Conservation (phyloP, 1,140 invertebrate species). For the Lerema accius region DNA sequence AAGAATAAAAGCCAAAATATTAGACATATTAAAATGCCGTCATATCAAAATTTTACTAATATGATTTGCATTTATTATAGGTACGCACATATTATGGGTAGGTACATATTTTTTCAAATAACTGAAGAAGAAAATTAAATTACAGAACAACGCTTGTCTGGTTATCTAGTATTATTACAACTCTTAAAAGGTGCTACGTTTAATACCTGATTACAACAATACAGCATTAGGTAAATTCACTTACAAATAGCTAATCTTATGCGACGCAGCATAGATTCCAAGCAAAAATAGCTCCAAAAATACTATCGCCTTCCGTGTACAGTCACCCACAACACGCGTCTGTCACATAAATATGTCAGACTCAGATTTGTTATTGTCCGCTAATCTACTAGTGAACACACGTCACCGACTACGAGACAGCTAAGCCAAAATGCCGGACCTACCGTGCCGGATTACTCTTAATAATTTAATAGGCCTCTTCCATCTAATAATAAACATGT, state of each 20-base stretch:
- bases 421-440: conserved; percentile 70
- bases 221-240: too few species aligned
- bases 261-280: background rate
- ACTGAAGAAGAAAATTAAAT: too few species aligned
- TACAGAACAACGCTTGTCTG: too few species aligned
- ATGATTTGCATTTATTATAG: too few species aligned
- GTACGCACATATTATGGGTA: too few species aligned
- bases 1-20: background rate
- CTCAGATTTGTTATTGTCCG: conserved; percentile 62
- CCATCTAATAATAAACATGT: conserved; percentile 80
- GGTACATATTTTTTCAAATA: too few species aligned
- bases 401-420: conserved; percentile 53
- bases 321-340: conserved; percentile 34
- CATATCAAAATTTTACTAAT: too few species aligned
- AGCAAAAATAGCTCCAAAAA: conserved; percentile 30
- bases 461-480: conserved; percentile 79
- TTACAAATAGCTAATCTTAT: conserved; percentile 1
- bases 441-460: conserved; percentile 67
- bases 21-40: too few species aligned
- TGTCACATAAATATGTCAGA: conserved; percentile 65
- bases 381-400: conserved; percentile 54
- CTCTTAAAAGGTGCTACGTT: too few species aligned
- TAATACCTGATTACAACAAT: too few species aligned
- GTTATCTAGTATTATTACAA: too few species aligned
- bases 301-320: conserved; percentile 25